Base-by-base conservation (phyloP, 2,113 vertebrate genomes). In the Lophochroa leadbeateri region DNA sequence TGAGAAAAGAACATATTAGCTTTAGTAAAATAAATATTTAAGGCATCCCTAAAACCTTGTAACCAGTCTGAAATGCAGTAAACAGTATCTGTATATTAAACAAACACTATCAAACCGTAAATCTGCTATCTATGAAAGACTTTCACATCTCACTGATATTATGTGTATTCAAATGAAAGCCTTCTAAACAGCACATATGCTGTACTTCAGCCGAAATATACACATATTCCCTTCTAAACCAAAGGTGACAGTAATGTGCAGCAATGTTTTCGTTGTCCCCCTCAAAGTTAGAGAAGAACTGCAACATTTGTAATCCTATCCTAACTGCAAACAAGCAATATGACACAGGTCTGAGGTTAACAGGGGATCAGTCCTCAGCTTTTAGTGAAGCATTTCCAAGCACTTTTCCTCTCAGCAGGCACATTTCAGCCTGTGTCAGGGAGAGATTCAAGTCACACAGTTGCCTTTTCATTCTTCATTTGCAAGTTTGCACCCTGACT, bases 1-100 rank as follows among this genome's bases (percentile, higher is more conserved):
- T 57, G 64, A 75, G 69, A 47, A 88, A 86, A 94, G 1, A 86
- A 50, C 3, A 5, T 39, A 67, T 46, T 75, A 78, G 23, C 60
- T 86, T 86, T 74, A 82, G 52, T 41, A 79, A 92, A 92, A 69
- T 33, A 92, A 91, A 84, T 78, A 76, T 50, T 92, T 81, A 86
- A 78, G 44, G 12, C 60, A 68, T 89, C 24, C 50, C 37, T 92
- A 86, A 74, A 94, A 60, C 63, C 29, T 84, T 82, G 31, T 67
- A 91, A 84, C 41, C 28, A 86, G 43, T 16, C 83, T 55, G 53
- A 81, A 95, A 78, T 12, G 64, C 27, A 64, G 19, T 44, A 83
- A 96, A 64, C 6, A 43, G 10, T 43, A 83, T 60, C 41, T 67
- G 33, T 76, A 29, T 5, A 9, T 70, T 81, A 60, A 88, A 74